phyloP scores from a whole-genome alignment of 2,797 vertebrate species.

The Clarias fuscus region DNA sequence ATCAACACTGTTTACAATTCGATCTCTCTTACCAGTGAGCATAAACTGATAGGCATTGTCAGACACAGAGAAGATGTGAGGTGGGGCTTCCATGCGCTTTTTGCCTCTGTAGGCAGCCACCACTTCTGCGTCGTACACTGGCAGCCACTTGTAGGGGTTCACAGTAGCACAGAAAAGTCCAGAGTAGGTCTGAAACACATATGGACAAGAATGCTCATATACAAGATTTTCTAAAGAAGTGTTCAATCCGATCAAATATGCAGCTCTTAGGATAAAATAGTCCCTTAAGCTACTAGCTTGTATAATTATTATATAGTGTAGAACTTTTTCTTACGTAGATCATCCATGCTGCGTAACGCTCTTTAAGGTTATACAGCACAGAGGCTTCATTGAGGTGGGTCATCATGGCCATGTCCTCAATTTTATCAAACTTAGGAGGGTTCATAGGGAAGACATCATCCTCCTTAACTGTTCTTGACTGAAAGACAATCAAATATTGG shows the following conservation, averaged over 20 bases:
- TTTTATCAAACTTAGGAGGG: constrained; percentile 78
- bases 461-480: constrained; percentile 45
- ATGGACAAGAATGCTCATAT: not conserved
- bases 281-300: not conserved
- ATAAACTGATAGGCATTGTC: constrained; percentile 85
- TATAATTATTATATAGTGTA: not conserved
- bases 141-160: constrained; percentile 46
- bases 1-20: not conserved
- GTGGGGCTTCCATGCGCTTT: constrained; percentile 86
- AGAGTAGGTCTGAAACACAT: constrained; percentile 40
- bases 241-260: too few relatives aligned
- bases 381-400: constrained; percentile 82
- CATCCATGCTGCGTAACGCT: constrained; percentile 85
- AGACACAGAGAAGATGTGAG: constrained; percentile 89
- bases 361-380: constrained; percentile 85
- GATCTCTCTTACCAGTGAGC: constrained; percentile 64
- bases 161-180: constrained; percentile 61
- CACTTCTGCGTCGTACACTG: constrained; percentile 79
- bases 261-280: not conserved
- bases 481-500: not conserved
- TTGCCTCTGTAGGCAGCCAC: constrained; percentile 84
- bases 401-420: constrained; percentile 89
- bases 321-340: constrained; percentile 73
- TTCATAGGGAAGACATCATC: constrained; percentile 45
- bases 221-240: not conserved